Conservation (phyloP, 2,113 vertebrate genomes). For the Noctilio leporinus region DNA sequence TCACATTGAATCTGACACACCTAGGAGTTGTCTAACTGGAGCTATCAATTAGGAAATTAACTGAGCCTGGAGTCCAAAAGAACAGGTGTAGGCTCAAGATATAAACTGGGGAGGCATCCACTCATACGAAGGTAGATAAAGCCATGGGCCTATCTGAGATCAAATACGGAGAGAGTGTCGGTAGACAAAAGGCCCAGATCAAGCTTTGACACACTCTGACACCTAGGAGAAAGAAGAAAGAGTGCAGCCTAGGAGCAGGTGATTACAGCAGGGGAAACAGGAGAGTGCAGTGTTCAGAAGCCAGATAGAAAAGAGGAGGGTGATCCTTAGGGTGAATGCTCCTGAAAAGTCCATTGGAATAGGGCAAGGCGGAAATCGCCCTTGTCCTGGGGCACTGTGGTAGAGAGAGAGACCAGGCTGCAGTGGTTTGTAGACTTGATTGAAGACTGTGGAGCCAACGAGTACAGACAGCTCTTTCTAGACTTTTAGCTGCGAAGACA, state of each 20-base stretch:
- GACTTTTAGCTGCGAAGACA: not conserved
- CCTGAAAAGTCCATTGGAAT: not conserved
- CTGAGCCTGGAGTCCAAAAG: not conserved
- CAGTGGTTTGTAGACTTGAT: not conserved
- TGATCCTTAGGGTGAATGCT: not conserved
- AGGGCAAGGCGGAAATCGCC: not conserved
- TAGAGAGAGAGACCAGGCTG: not conserved
- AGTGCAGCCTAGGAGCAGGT: not conserved
- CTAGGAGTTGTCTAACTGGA: not conserved
- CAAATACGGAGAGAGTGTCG: not conserved
- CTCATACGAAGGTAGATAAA: not conserved
- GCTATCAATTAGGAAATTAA: not conserved
- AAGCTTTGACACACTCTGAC: not conserved
- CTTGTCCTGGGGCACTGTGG: not conserved
- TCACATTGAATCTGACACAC: not conserved
- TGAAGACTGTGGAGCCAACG: not conserved
- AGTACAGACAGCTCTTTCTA: not conserved
- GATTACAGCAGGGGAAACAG: not conserved
- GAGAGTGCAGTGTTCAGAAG: not conserved
- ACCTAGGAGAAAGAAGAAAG: not conserved
- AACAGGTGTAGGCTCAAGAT: not conserved
- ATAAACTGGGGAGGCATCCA: not conserved
- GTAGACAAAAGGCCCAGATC: not conserved
- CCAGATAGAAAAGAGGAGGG: too few relatives aligned
- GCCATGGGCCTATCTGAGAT: not conserved